A percentile compares a stretch with the other conserved stretches of the same genome.
Conservation (phyloP, 2,888 invertebrate genomes). For the Tupiocoris notatus region DNA sequence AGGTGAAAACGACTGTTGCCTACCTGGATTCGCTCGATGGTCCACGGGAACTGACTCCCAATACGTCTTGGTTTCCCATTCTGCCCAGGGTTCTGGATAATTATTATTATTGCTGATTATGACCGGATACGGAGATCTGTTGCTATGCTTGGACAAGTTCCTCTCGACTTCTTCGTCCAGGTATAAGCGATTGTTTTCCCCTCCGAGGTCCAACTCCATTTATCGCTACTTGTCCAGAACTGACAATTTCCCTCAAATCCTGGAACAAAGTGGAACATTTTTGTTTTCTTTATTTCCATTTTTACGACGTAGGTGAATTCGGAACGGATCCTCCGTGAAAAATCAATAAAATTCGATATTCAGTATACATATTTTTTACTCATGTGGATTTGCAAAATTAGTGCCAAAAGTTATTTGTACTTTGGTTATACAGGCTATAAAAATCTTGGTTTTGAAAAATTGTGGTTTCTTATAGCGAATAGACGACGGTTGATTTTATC, state of each 20-base stretch:
- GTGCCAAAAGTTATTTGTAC: too few relatives aligned
- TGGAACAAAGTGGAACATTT: neutral
- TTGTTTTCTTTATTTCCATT: neutral
- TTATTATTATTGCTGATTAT: slow-evolving; percentile 28
- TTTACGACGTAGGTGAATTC: too few relatives aligned
- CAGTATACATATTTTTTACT: too few relatives aligned
- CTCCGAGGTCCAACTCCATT: slow-evolving; percentile 41
- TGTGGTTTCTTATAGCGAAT: too few relatives aligned
- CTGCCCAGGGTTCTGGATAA: slow-evolving; percentile 30
- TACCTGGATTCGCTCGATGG: slow-evolving; percentile 17
- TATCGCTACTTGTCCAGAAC: neutral
- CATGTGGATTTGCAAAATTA: too few relatives aligned
- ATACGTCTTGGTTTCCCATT: slow-evolving; percentile 35
- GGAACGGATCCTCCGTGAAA: too few relatives aligned
- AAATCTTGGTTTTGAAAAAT: too few relatives aligned
- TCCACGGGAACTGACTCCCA: slow-evolving; percentile 31
- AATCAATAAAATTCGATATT: too few relatives aligned
- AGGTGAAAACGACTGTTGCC: too few relatives aligned
- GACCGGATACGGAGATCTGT: neutral
- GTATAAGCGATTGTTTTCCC: slow-evolving; percentile 32
- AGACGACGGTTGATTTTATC: too few relatives aligned
- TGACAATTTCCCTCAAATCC: neutral
- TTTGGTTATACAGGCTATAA: too few relatives aligned
- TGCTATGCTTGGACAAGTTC: slow-evolving; percentile 15
- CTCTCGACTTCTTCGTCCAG: slow-evolving; percentile 24